These are phyloP conservation scores for Aricia artaxerxes DNA, from an alignment of 2,888 invertebrate species.

Conservation along the genomic window DNA sequence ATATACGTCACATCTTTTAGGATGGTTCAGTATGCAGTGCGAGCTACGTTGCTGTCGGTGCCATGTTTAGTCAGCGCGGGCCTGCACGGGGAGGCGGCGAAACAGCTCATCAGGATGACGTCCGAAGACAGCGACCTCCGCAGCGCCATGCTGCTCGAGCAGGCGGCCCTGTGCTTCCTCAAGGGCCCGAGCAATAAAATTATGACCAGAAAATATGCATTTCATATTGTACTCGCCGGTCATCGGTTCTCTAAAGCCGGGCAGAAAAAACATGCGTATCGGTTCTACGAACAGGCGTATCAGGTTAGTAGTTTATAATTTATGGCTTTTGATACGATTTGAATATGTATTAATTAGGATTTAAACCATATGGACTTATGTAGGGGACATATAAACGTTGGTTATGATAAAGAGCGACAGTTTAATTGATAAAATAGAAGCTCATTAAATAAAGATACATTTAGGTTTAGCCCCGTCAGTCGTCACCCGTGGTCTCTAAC, in stretches of 20 bases:
- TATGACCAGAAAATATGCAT: constrained; percentile 95
- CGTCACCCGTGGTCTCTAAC: too few relatives aligned
- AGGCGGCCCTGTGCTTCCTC: constrained; percentile 96
- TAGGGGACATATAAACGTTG: too few relatives aligned
- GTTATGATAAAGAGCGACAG: too few relatives aligned
- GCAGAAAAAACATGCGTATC: constrained; percentile 93
- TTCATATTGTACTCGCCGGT: constrained; percentile 97
- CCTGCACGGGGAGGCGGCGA: constrained; percentile 95
- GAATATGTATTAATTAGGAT: too few relatives aligned
- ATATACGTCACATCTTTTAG: constrained; percentile 63
- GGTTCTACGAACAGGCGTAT: constrained; percentile 95
- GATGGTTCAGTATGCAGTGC: constrained; percentile 94
- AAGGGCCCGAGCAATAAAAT: constrained; percentile 79
- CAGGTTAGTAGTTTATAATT: constrained; percentile 78
- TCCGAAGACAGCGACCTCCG: constrained; percentile 98
- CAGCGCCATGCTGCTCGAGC: constrained; percentile 95
- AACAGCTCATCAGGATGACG: constrained; percentile 96
- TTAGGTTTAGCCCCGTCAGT: too few relatives aligned
- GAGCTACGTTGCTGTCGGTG: constrained; percentile 93
- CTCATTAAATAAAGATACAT: too few relatives aligned
- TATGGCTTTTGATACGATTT: too few relatives aligned
- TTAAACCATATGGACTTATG: too few relatives aligned
- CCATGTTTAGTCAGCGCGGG: constrained; percentile 91
- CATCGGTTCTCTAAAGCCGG: constrained; percentile 96
- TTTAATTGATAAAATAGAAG: too few relatives aligned